Evolutionary conservation across 2,888 invertebrate species (phyloP).

Genomic region (Neoitamus cyanurus): DNA sequence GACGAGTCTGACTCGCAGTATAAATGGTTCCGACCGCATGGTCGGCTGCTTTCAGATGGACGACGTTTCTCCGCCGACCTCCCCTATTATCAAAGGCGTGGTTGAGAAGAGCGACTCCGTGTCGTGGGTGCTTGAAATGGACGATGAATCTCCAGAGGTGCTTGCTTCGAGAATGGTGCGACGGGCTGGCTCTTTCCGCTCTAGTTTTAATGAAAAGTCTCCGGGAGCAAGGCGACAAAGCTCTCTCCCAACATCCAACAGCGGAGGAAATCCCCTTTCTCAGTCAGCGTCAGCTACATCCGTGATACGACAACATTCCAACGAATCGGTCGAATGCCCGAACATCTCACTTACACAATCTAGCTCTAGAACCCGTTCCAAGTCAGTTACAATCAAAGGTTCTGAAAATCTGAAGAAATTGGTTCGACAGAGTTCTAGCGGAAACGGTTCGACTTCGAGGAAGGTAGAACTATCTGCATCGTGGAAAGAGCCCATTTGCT

Average conservation of each 20-base stretch:
- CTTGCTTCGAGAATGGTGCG: slow-evolving; percentile 78
- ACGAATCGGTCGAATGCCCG: slow-evolving; percentile 62
- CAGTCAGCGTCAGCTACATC: slow-evolving; percentile 70
- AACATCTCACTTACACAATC: slow-evolving; percentile 58
- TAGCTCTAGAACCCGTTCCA: slow-evolving; percentile 63
- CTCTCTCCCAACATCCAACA: slow-evolving; percentile 54
- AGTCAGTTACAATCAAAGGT: slow-evolving; percentile 64
- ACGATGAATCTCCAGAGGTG: slow-evolving; percentile 77
- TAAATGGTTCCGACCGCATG: slow-evolving; percentile 50
- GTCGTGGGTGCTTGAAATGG: slow-evolving; percentile 86
- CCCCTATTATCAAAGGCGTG: slow-evolving; percentile 83
- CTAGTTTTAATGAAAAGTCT: slow-evolving; percentile 61
- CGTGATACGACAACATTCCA: slow-evolving; percentile 64
- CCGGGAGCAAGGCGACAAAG: slow-evolving; percentile 65
- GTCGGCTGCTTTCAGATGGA: slow-evolving; percentile 58
- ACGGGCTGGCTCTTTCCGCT: slow-evolving; percentile 74
- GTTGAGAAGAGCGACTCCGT: slow-evolving; percentile 88
- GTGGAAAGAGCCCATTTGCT: slow-evolving; percentile 57
- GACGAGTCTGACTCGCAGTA: slow-evolving; percentile 53
- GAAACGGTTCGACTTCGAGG: slow-evolving; percentile 44
- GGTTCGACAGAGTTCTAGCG: slow-evolving; percentile 55
- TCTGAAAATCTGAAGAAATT: slow-evolving; percentile 54
- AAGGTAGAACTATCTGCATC: slow-evolving; percentile 52
- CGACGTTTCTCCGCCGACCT: slow-evolving; percentile 71
- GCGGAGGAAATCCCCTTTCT: slow-evolving; percentile 62